Conservation (phyloP, 2,888 invertebrate species). For the Cyclophora punctaria region DNA sequence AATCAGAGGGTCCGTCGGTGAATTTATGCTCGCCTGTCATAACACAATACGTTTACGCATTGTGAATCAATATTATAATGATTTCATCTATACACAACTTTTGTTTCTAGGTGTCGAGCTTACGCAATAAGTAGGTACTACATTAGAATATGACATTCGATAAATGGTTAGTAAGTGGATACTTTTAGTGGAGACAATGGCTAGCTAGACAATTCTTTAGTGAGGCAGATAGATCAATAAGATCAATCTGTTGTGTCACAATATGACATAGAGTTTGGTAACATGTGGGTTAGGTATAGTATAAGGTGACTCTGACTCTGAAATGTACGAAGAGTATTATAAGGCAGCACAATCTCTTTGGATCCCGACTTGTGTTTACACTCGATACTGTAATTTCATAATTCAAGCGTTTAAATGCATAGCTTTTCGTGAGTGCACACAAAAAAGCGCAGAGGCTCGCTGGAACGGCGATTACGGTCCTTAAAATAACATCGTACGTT, state of each 20-base stretch:
- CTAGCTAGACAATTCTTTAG: not conserved
- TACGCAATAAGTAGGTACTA: conserved; percentile 34
- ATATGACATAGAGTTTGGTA: not conserved
- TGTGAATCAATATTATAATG: conserved; percentile 66
- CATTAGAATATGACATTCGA: conserved; percentile 57
- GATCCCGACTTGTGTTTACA: conserved; percentile 52
- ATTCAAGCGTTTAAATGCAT: conserved; percentile 75
- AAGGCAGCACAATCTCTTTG: conserved; percentile 15
- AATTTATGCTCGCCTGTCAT: conserved; percentile 73
- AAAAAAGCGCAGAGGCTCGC: conserved; percentile 59
- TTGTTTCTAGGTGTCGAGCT: conserved; percentile 69
- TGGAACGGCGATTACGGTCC: conserved; percentile 66
- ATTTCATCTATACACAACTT: conserved; percentile 61
- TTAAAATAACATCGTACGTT: conserved; percentile 75
- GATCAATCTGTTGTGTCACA: conserved; percentile 18
- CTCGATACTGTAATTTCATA: conserved; percentile 73
- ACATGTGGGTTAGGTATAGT: not conserved
- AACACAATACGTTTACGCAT: conserved; percentile 73
- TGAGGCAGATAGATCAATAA: conserved; percentile 21
- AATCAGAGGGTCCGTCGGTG: conserved; percentile 65
- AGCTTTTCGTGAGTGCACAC: conserved; percentile 66
- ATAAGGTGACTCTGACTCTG: not conserved
- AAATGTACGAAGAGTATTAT: too few species aligned
- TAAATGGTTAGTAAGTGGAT: conserved; percentile 45
- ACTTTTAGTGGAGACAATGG: conserved; percentile 51